Conservation (phyloP, 2,888 invertebrate genomes). For the Eupithecia tripunctaria region DNA sequence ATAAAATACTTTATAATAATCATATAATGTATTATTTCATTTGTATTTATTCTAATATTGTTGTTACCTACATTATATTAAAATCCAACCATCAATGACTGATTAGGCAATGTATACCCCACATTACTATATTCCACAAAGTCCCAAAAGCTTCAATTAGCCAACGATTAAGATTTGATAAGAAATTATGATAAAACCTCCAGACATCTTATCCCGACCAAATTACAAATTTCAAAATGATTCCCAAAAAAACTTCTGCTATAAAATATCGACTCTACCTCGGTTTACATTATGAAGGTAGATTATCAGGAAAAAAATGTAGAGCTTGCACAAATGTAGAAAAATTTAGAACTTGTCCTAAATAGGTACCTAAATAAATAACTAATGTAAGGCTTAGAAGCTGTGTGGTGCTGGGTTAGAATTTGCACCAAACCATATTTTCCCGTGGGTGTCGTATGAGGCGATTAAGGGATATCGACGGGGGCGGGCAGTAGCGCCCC, state of each 20-base stretch:
- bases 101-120: background rate
- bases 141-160: background rate
- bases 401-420: too few species aligned
- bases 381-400: too few species aligned
- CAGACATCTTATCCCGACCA: constrained; percentile 27
- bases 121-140: background rate
- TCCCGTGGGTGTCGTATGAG: too few species aligned
- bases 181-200: constrained; percentile 12
- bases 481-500: too few species aligned
- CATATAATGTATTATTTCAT: too few species aligned
- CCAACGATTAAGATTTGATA: constrained; percentile 12
- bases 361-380: too few species aligned
- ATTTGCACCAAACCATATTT: too few species aligned
- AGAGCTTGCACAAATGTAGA: too few species aligned
- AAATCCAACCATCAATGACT: background rate
- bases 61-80: background rate
- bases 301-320: constrained; percentile 38
- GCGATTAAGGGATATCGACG: too few species aligned
- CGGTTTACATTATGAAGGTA: constrained; percentile 36
- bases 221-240: constrained; percentile 44
- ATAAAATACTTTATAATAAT: too few species aligned
- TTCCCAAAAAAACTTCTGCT: constrained; percentile 47
- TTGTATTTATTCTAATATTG: too few species aligned
- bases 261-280: constrained; percentile 41
- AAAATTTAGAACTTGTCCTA: too few species aligned